A percentile compares a stretch with the other conserved stretches of the same genome.
Evolutionary conservation across 2,797 vertebrate genomes (phyloP).

Genomic region (Coracias cyanogaster): DNA sequence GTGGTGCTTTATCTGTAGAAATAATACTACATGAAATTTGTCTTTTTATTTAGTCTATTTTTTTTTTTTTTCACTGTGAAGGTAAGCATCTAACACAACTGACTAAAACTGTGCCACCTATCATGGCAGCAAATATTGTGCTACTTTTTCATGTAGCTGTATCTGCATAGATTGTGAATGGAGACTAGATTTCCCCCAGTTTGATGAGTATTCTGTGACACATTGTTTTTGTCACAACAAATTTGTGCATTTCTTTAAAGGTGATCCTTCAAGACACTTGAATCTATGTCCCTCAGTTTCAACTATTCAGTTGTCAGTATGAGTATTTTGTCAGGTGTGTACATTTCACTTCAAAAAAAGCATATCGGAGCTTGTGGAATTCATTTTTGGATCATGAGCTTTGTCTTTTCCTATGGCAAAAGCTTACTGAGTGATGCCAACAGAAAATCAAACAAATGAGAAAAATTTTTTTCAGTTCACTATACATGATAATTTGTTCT

Average conservation of each 20-base stretch:
- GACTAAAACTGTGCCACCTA: not conserved
- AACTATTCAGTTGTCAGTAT: not conserved
- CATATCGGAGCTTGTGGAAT: not conserved
- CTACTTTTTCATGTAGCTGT: not conserved
- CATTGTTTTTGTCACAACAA: not conserved
- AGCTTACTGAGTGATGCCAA: not conserved
- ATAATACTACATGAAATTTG: not conserved
- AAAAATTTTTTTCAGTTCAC: not conserved
- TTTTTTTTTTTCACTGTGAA: rapidly evolving
- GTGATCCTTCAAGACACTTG: not conserved
- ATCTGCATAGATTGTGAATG: not conserved
- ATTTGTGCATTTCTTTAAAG: conserved; percentile 4
- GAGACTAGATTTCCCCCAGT: not conserved
- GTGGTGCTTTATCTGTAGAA: not conserved
- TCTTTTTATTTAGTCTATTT: not conserved
- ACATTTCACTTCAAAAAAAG: conserved; percentile 1
- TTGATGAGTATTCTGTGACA: not conserved
- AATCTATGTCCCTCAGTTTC: not conserved
- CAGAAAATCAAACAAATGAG: conserved; percentile 9
- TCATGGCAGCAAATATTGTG: not conserved
- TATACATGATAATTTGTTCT: not conserved
- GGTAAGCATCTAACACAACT: not conserved
- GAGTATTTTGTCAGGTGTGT: not conserved
- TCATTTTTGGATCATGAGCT: not conserved
- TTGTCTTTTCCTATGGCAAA: not conserved